Conservation (phyloP, 2,888 invertebrate species). For the Hemicrepidius hirtus region DNA sequence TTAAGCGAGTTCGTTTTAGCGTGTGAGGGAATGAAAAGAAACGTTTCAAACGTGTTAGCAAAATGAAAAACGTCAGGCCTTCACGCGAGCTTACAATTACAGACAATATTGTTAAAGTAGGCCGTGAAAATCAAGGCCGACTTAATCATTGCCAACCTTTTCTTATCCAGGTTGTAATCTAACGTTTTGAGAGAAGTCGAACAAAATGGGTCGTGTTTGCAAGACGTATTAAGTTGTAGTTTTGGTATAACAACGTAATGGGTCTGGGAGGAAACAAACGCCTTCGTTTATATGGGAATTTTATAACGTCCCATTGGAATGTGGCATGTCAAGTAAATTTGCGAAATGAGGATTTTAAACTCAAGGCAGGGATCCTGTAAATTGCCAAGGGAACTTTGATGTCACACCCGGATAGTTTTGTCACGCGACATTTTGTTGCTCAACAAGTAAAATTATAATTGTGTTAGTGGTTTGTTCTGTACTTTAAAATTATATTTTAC, state of each 20-base stretch:
- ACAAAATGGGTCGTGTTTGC: slow-evolving; percentile 1
- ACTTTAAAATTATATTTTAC: not conserved
- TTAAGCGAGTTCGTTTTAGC: not conserved
- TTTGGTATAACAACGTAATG: not conserved
- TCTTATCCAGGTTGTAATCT: slow-evolving; percentile 20
- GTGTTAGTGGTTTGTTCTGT: not conserved
- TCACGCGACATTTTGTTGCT: slow-evolving; percentile 17
- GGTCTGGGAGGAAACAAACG: not conserved
- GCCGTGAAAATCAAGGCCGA: slow-evolving; percentile 28
- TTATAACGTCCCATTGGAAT: not conserved
- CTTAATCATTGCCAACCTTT: not conserved
- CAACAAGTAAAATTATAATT: slow-evolving; percentile 27
- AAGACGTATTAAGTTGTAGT: not conserved
- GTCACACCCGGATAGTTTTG: slow-evolving; percentile 8
- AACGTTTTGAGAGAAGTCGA: not conserved
- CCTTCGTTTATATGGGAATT: not conserved
- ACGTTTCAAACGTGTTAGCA: slow-evolving; percentile 21
- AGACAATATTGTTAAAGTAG: slow-evolving; percentile 5
- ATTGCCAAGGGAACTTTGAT: slow-evolving; percentile 13
- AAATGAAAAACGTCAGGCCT: slow-evolving; percentile 27
- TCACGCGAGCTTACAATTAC: slow-evolving; percentile 33
- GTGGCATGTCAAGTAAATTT: not conserved
- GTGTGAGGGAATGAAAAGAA: slow-evolving; percentile 18
- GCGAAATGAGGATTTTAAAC: slow-evolving; percentile 1
- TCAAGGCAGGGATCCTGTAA: not conserved